These are phyloP conservation scores for Perizoma flavofasciatum DNA, from an alignment of 2,888 invertebrate genomes.

Conservation along the genomic window DNA sequence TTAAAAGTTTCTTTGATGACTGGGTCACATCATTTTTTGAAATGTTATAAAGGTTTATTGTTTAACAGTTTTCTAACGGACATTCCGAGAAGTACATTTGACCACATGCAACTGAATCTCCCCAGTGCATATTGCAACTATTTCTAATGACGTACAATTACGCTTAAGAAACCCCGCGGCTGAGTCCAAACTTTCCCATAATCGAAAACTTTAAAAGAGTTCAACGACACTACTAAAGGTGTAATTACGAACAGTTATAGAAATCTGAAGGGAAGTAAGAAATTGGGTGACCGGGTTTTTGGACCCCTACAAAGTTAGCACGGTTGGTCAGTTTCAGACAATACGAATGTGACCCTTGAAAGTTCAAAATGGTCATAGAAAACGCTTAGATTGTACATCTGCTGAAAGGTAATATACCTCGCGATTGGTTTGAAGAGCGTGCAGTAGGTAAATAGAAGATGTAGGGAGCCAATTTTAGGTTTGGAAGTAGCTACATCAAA, in stretches of 20 bases:
- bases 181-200: constrained; percentile 70
- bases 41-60: constrained; percentile 3
- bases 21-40: background rate
- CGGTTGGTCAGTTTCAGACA: constrained; percentile 82
- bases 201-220: constrained; percentile 65
- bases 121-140: constrained; percentile 55
- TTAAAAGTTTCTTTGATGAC: background rate
- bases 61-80: constrained; percentile 28
- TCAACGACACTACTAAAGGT: constrained; percentile 75
- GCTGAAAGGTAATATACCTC: constrained; percentile 49
- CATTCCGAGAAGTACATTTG: constrained; percentile 43
- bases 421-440: constrained; percentile 33
- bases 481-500: constrained; percentile 1
- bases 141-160: constrained; percentile 57
- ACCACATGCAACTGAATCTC: constrained; percentile 47
- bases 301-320: constrained; percentile 67
- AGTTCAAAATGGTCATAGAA: constrained; percentile 57
- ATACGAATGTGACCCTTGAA: constrained; percentile 65
- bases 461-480: constrained; percentile 37
- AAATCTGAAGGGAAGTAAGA: constrained; percentile 65
- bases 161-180: constrained; percentile 64
- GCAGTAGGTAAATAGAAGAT: constrained; percentile 47
- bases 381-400: constrained; percentile 58
- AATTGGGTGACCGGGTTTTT: constrained; percentile 76
- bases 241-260: constrained; percentile 70